Evolutionary conservation across 2,113 vertebrate genomes (phyloP), one percentile per base, ranked within the genome.

Genomic region (Ophiodon elongatus): DNA sequence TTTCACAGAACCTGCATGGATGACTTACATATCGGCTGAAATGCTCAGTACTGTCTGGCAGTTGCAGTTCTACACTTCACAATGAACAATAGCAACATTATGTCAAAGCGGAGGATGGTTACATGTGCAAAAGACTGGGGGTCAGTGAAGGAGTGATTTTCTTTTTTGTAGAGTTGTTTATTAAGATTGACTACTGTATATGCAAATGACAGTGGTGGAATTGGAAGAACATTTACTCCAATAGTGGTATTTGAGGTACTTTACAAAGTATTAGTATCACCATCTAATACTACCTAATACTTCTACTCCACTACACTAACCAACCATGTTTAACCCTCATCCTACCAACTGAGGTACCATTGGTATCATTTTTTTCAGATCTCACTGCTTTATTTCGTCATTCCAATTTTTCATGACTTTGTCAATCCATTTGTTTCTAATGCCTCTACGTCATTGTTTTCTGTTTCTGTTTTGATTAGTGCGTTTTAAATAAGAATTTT

Each of bases 1-100:
- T 80, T 64, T 31, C 59, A 64, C 45, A 59, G 17, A 59, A 45
- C 29, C 56, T 27, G 17, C 27, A 74, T 19, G 67, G 41, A 43
- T 31, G 6, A 57, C 19, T 62, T 52, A 41, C 35, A 43, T 27
- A 29, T 33, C 41, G 35, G 29, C 54, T 52, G 4, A 57, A 37
- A 41, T 47, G 1, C 29, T 76, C 41, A 31, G 31, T 50, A 45
- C 37, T 23, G 59, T 65, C 6, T 4, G 29, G 27, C 56, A 52
- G 63, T 6, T 11, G 15, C 43, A 9, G 13, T 14, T 70, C 45
- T 29, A 13, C 45, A 64, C 33, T 52, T 71, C 11, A 54, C 19
- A 25, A 41, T 71, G 57, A 39, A 50, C 2, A 0, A 29, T 7
- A 60, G 43, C 41, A 41, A 47, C 39, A 31, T 6, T 27, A 15